Evolutionary conservation across 2,888 invertebrate genomes (phyloP).

Genomic region (Conus canariensis): DNA sequence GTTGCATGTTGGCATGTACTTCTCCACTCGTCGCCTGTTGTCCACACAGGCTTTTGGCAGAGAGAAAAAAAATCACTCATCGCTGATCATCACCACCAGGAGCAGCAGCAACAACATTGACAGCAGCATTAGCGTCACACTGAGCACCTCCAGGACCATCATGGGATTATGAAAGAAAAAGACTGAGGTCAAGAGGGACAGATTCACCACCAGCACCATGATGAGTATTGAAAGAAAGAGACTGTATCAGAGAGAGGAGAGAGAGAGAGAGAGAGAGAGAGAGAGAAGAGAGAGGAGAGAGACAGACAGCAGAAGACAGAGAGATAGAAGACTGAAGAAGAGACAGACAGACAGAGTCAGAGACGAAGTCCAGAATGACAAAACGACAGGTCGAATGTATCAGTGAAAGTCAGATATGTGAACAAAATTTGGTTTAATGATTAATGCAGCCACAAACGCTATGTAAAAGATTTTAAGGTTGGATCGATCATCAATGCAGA

Average conservation of each 20-base stretch:
- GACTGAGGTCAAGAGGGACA: background rate
- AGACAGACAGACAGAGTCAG: conserved; percentile 3
- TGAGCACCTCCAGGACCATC: background rate
- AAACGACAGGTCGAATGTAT: background rate
- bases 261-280: conserved; percentile 4
- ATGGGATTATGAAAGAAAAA: background rate
- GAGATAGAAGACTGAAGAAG: background rate
- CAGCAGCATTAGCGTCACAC: background rate
- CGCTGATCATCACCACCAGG: background rate
- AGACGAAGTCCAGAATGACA: background rate
- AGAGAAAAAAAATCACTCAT: too few relatives aligned
- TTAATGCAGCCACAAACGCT: too few relatives aligned
- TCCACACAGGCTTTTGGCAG: too few relatives aligned
- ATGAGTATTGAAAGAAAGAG: too few relatives aligned
- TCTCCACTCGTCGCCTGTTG: too few relatives aligned
- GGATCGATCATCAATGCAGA: too few relatives aligned
- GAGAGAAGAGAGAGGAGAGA: background rate
- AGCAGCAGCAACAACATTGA: background rate
- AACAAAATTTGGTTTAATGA: too few relatives aligned
- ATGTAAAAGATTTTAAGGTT: too few relatives aligned
- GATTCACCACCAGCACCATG: background rate
- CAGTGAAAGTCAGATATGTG: too few relatives aligned
- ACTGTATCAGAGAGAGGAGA: background rate
- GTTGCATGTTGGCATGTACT: too few relatives aligned
- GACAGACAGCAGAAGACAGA: background rate